Evolutionary conservation across 2,113 vertebrate genomes (phyloP), one percentile per base, ranked within the genome.

Genomic region (Pithys albifrons): DNA sequence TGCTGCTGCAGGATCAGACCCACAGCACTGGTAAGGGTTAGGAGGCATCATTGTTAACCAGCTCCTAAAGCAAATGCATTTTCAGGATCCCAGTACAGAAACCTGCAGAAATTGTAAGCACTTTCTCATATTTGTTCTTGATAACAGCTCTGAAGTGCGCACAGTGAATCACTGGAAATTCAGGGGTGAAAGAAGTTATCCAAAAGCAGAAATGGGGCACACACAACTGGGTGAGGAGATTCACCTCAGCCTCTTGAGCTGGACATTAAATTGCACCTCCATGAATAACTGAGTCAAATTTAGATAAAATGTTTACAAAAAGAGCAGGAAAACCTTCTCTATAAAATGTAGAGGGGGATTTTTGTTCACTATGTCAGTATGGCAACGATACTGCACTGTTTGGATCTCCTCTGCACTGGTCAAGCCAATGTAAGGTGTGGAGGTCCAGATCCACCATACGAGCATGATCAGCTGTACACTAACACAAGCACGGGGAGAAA

Each of bases 361-460:
- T 62, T 24, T 35, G n/a, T 48, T 2, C 10, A 23, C 35, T 24
- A 19, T 29, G 65, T 23, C 1, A 1, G 31, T 9, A 72, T 18
- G 75, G 29, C 29, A 24, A 17, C 12, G 20, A n/a, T 5, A 31
- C 25, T 17, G 29, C 57, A 39, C 24, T 23, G 3, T 8, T 39
- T 41, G 73, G 58, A 51, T 9, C 20, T 28, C 43, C 46, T 31
- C 41, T 25, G 4, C 0, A 2, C n/a, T 6, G 19, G 6, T 20
- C 41, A 59, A 58, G 29, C 19, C 78, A 85, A 7, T 0, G 1
- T 18, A 41, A 75, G 46, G 35, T 3, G 5, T 0, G 0, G 51
- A 58, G 52, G 57, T 10, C 14, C 54, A 43, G 18, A 33, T 6
- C n/a, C 59, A 61, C 20, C 29, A 7, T 29, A 12, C 14, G 24